Percentiles rank a stretch among this genome's conserved stretches.
Conservation (phyloP, 2,888 invertebrate genomes). For the Diadromus collaris region DNA sequence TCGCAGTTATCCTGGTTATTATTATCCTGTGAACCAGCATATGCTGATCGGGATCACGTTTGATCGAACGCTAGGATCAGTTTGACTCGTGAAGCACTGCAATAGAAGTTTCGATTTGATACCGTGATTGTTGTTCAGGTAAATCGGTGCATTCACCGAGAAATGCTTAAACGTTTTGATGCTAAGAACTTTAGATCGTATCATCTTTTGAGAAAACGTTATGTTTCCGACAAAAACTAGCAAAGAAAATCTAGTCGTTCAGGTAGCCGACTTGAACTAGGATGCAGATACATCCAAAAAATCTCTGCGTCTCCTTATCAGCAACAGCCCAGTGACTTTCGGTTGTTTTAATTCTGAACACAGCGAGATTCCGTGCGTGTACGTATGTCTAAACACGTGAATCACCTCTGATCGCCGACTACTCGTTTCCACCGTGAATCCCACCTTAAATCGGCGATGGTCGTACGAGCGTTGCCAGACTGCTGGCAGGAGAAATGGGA, state of each 20-base stretch:
- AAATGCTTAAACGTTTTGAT: too few species aligned
- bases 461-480: conserved; percentile 5
- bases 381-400: neutral
- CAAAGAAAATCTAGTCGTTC: too few species aligned
- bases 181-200: neutral
- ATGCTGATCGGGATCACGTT: neutral
- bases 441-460: conserved; percentile 4
- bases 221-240: too few species aligned
- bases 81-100: neutral
- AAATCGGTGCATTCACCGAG: too few species aligned
- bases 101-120: neutral
- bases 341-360: neutral
- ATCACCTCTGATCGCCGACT: conserved; percentile 25
- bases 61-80: neutral
- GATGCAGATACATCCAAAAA: neutral
- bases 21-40: neutral
- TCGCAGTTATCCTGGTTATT: neutral
- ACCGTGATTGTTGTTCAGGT: neutral
- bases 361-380: too few species aligned
- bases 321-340: neutral
- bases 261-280: neutral
- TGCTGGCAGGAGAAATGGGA: conserved; percentile 2
- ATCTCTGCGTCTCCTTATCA: neutral
- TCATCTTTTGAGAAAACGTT: neutral
- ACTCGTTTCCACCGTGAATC: conserved; percentile 11